These are phyloP conservation scores for Chiloscyllium plagiosum DNA, from an alignment of 2,113 vertebrate genomes.

Conservation along the genomic window DNA sequence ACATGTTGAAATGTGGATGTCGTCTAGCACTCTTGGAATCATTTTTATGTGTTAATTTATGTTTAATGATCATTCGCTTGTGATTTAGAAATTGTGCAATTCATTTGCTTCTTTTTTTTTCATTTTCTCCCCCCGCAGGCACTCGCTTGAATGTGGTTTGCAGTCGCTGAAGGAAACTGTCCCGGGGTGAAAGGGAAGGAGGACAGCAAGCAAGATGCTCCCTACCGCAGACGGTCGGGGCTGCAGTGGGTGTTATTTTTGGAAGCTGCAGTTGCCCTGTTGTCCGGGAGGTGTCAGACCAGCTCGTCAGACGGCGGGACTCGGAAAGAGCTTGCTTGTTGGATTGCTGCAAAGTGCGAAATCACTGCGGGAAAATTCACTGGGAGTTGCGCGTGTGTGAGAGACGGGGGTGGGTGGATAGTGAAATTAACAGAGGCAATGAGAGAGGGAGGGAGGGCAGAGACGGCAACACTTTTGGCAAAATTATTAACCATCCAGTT, in stretches of 20 bases:
- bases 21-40: neutral
- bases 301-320: neutral
- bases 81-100: neutral
- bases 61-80: neutral
- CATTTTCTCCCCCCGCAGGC: neutral
- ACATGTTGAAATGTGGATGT: neutral
- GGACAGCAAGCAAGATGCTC: neutral
- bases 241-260: neutral
- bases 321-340: neutral
- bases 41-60: neutral
- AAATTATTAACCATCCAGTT: neutral
- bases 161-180: neutral
- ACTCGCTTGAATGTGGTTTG: neutral
- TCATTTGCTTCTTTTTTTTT: neutral
- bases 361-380: slow-evolving; percentile 37
- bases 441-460: neutral
- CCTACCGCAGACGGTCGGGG: neutral
- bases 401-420: neutral
- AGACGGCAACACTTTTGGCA: neutral
- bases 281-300: slow-evolving; percentile 30
- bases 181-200: neutral
- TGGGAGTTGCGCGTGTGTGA: neutral
- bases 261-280: neutral
- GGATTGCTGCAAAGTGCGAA: slow-evolving; percentile 33
- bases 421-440: neutral